A percentile compares a stretch with the other conserved stretches of the same genome.
Conservation (phyloP, 2,113 vertebrate genomes). For the Hydropotes inermis region DNA sequence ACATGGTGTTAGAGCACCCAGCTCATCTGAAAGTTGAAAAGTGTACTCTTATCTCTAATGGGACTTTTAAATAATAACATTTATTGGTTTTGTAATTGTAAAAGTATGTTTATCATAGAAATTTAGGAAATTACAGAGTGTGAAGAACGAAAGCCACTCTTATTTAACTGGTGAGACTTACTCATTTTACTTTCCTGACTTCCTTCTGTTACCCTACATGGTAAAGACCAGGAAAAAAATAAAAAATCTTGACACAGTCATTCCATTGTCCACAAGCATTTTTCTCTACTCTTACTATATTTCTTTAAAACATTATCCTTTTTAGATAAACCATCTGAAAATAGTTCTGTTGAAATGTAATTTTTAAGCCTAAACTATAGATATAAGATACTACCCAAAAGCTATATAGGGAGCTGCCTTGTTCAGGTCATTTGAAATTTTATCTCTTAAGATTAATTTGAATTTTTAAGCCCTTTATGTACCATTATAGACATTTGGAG, state of each 20-base stretch:
- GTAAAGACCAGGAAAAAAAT: background rate
- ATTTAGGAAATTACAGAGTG: background rate
- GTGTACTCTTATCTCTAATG: background rate
- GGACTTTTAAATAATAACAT: background rate
- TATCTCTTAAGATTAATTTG: background rate
- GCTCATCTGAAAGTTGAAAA: background rate
- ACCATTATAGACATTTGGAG: background rate
- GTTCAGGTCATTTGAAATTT: background rate
- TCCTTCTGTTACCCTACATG: background rate
- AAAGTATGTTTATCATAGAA: background rate
- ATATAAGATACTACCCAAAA: background rate
- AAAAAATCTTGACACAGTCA: background rate
- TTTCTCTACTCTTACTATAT: background rate
- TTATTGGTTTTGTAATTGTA: background rate
- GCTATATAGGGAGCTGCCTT: background rate
- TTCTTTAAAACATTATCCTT: background rate
- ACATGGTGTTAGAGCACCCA: background rate
- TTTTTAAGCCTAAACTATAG: background rate
- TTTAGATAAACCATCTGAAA: background rate
- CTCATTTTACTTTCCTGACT: background rate
- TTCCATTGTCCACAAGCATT: background rate
- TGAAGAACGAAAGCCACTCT: constrained; percentile 10
- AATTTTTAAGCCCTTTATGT: background rate
- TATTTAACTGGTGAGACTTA: background rate
- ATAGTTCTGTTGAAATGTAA: background rate